phyloP scores from a whole-genome alignment of 2,888 invertebrate genomes.

The Nemotelus pantherinus region DNA sequence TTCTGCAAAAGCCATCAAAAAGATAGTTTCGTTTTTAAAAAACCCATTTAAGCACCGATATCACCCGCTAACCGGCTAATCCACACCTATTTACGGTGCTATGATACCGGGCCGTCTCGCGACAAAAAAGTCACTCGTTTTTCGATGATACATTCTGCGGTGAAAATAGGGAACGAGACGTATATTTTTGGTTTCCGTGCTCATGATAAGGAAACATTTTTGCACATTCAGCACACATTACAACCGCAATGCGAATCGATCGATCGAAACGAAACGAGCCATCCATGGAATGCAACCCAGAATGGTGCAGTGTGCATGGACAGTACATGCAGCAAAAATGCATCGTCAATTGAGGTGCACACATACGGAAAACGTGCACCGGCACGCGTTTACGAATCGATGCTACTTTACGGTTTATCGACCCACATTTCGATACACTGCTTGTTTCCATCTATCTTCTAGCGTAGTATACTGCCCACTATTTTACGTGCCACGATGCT shows the following conservation, averaged over 20 bases:
- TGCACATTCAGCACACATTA: too few relatives aligned
- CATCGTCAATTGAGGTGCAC: background rate
- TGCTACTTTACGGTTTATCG: constrained; percentile 50
- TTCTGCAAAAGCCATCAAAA: background rate
- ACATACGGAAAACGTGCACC: constrained; percentile 39
- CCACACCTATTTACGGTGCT: background rate
- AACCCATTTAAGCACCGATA: background rate
- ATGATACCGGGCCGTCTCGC: background rate
- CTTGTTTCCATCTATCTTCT: background rate
- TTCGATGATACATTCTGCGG: constrained; percentile 11
- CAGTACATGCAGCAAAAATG: too few relatives aligned
- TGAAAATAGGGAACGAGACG: background rate
- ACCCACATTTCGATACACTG: constrained; percentile 45
- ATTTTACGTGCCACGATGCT: background rate
- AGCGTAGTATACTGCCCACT: constrained; percentile 25
- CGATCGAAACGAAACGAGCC: too few relatives aligned
- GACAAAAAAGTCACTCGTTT: background rate
- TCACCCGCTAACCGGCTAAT: background rate
- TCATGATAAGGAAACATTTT: background rate
- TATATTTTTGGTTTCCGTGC: background rate
- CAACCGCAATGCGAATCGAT: too few relatives aligned
- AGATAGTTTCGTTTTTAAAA: constrained; percentile 1
- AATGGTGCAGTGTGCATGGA: too few relatives aligned
- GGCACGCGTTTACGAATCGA: constrained; percentile 46
- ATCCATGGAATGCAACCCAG: background rate